Evolutionary conservation across 2,888 invertebrate species (phyloP).

Genomic region (Kuschelorhynchus macadamiae): DNA sequence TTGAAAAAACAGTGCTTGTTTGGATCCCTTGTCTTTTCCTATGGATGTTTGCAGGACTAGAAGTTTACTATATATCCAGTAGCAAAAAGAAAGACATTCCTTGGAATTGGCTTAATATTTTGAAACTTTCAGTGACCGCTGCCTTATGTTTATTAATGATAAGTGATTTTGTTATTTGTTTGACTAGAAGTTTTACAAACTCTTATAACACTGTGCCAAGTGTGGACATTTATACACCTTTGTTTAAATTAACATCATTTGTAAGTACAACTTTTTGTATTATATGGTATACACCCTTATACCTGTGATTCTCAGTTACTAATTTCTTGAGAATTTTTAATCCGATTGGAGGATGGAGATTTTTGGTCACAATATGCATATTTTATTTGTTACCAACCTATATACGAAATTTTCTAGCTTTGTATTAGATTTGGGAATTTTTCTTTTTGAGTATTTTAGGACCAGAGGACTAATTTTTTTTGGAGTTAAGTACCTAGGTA

Average conservation of each 20-base stretch:
- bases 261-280: conserved; percentile 75
- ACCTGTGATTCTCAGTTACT: no score
- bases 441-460: no score
- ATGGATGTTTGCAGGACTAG: conserved; percentile 83
- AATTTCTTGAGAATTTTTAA: no score
- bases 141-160: conserved; percentile 78
- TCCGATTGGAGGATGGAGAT: no score
- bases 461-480: no score
- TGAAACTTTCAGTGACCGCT: conserved; percentile 78
- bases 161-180: conserved; percentile 77
- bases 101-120: conserved; percentile 80
- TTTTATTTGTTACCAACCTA: no score
- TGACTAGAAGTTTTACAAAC: no score
- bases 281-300: no score
- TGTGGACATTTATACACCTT: conserved; percentile 84
- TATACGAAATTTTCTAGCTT: no score
- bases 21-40: conserved; percentile 92
- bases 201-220: conserved; percentile 73
- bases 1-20: conserved; percentile 89
- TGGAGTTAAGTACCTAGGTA: no score
- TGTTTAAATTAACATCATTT: conserved; percentile 84
- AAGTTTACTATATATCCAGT: conserved; percentile 81
- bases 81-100: conserved; percentile 86
- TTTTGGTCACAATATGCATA: no score
- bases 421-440: no score